Conservation (phyloP, 23 tunicate genomes). For the Halocynthia aurantium region DNA sequence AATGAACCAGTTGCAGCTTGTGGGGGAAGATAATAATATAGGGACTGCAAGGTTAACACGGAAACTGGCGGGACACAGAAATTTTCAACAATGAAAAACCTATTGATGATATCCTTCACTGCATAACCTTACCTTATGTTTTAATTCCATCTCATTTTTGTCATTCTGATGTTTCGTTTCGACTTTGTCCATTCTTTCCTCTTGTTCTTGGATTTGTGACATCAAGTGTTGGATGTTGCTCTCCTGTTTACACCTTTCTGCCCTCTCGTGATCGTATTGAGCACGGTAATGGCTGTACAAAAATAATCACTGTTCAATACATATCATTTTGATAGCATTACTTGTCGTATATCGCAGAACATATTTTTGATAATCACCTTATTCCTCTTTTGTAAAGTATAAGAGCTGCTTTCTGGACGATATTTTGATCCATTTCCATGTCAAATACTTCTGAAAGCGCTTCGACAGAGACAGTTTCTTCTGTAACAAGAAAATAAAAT, state of each 20-base stretch:
- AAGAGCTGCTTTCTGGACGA: conserved; percentile 19
- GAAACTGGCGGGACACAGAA: no score
- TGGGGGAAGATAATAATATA: neutral
- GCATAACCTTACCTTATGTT: neutral
- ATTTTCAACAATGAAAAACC: neutral
- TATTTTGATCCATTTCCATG: conserved; percentile 19
- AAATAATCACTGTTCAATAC: neutral
- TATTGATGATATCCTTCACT: no score
- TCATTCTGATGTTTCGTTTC: neutral
- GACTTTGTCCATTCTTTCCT: conserved; percentile 6
- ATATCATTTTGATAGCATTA: no score
- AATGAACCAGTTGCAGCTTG: neutral
- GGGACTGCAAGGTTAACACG: neutral
- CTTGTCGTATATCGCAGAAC: neutral
- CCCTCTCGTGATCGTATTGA: conserved; percentile 5
- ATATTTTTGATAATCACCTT: conserved; percentile 1
- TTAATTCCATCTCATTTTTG: neutral
- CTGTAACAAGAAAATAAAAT: neutral
- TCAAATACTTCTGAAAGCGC: conserved; percentile 26
- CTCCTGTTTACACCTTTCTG: conserved; percentile 13
- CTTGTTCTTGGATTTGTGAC: conserved; percentile 29
- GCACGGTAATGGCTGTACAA: conserved; percentile 17
- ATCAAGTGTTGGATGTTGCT: conserved; percentile 13
- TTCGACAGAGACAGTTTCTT: conserved; percentile 19
- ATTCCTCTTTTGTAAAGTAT: conserved; percentile 21